phyloP scores from a whole-genome alignment of 2,113 vertebrate species.

The Collichthys lucidus region DNA sequence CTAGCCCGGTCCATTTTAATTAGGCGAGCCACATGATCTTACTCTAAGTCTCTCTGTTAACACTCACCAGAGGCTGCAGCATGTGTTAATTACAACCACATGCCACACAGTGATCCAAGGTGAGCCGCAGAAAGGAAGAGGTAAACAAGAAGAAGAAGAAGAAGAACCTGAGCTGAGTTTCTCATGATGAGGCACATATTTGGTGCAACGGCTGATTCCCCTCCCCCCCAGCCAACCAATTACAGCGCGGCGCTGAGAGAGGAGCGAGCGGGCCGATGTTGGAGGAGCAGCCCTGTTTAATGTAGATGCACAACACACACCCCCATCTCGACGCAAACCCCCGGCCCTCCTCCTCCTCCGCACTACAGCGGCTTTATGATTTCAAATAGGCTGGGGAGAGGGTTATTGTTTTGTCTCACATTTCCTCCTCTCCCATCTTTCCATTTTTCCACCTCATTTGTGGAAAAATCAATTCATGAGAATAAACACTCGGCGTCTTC shows the following conservation, averaged over 20 bases:
- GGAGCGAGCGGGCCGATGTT: constrained; percentile 16
- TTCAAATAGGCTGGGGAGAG: constrained; percentile 65
- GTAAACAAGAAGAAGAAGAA: constrained; percentile 67
- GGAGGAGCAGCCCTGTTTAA: constrained; percentile 68
- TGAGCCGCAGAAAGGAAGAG: constrained; percentile 57
- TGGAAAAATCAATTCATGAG: constrained; percentile 76
- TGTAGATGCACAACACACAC: constrained; percentile 65
- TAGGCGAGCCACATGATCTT: constrained; percentile 73
- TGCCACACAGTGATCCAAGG: constrained; percentile 63
- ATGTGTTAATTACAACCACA: constrained; percentile 73
- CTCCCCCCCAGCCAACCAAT: constrained; percentile 67
- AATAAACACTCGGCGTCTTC: constrained; percentile 73
- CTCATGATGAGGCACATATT: constrained; percentile 64
- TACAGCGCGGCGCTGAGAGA: constrained; percentile 50
- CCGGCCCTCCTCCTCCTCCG: constrained; percentile 32
- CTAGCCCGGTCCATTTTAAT: constrained; percentile 78
- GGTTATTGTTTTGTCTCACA: constrained; percentile 79
- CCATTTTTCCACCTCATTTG: constrained; percentile 82
- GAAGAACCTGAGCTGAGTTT: constrained; percentile 56
- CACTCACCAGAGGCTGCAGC: constrained; percentile 71
- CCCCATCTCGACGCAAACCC: constrained; percentile 5
- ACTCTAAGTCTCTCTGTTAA: constrained; percentile 55
- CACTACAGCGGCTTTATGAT: constrained; percentile 61
- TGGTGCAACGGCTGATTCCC: constrained; percentile 54
- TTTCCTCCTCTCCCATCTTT: constrained; percentile 69